Evolutionary conservation across 2,888 invertebrate genomes (phyloP), one percentile per base, ranked within the genome.

Genomic region (Phengaris alcon): DNA sequence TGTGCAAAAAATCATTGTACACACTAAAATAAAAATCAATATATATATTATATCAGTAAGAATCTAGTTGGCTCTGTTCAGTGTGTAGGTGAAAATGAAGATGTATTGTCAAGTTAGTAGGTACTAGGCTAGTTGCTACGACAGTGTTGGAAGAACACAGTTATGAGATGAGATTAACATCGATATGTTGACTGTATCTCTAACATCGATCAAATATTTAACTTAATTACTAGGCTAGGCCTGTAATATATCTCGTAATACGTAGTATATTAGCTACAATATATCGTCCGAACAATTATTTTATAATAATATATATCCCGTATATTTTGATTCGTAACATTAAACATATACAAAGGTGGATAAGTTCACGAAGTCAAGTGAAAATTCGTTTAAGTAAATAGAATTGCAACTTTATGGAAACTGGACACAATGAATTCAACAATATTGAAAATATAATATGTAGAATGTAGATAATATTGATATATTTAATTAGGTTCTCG

Each of bases 91-190:
- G 35, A 70, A 77, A 80, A 76, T 75, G 78, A 78, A 77, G 84
- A 88, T 88, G 86, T 91, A 90, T 91, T 90, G 91, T 91, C 90
- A 86, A 84, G 83, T 84, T 84, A 86, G 83, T 35, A 35, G 35
- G 35, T 82, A 83, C 85, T 86, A 88, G 86, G 86, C 88, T 4
- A 22, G 15, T 22, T 10, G 22, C 22, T 88, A 88, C 79, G 84
- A 86, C 81, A 88, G 86, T 84, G 84, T 81, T 90, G 90, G 90
- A 91, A 91, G 93, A 90, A 90, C 90, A 90, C 85, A 91, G 88
- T 89, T 88, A n/a, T n/a, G 22, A 22, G 22, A 87, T 85, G 84
- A 86, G 83, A 84, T 84, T 83, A 82, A 80, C 81, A 85, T 80
- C 87, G 89, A 91, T 91, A 91, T 92, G 88, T 88, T 88, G 82